Conservation (phyloP, 92 coral and sea anemone species). For the Scolanthus callimorphus region DNA sequence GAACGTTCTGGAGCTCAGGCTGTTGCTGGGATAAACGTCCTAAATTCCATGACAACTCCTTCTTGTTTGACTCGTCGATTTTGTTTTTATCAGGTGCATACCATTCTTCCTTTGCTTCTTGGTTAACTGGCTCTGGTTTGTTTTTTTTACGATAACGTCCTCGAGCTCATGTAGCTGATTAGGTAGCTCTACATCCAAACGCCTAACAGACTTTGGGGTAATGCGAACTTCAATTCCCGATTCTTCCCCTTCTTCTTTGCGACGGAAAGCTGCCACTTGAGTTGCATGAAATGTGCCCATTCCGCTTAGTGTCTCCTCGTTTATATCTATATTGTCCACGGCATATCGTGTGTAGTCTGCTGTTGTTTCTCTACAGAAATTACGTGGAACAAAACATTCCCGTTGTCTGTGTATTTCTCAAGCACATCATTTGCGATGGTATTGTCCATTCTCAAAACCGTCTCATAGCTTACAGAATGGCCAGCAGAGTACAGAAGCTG, state of each 20-base stretch:
- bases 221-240: conserved; percentile 25
- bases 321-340: conserved; percentile 51
- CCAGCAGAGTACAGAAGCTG: conserved; percentile 61
- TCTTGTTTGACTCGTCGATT: conserved; percentile 36
- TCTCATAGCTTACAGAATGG: conserved; percentile 48
- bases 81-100: conserved; percentile 28
- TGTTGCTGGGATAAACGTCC: conserved; percentile 15
- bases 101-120: conserved; percentile 20
- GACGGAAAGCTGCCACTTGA: conserved; percentile 34
- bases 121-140: conserved; percentile 44
- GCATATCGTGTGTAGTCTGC: conserved; percentile 36
- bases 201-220: conserved; percentile 32
- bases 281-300: conserved; percentile 63
- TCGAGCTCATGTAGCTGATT: conserved; percentile 59
- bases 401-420: conserved; percentile 37
- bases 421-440: conserved; percentile 51
- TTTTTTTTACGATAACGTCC: too few relatives aligned
- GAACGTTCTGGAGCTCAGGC: conserved; percentile 42
- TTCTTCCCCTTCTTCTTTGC: conserved; percentile 24
- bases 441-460: conserved; percentile 53
- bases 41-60: conserved; percentile 52
- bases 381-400: conserved; percentile 48
- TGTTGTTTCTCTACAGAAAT: conserved; percentile 17
- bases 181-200: conserved; percentile 42
- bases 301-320: conserved; percentile 58